phyloP scores from a whole-genome alignment of 2,113 vertebrate genomes.

The Tragelaphus buxtoni region DNA sequence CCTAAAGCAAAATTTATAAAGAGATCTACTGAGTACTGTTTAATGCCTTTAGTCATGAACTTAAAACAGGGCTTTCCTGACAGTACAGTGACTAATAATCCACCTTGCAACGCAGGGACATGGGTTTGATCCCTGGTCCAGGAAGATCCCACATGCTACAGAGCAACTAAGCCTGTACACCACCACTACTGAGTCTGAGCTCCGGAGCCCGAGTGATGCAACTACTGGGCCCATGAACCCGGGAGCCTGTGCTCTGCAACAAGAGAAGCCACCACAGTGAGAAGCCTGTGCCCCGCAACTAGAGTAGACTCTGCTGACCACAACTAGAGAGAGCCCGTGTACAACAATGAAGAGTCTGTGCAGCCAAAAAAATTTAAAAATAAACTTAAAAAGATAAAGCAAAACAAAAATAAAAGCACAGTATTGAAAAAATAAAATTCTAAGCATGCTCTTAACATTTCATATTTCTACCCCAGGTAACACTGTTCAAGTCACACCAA shows the following conservation, averaged over 20 bases:
- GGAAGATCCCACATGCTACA: not conserved
- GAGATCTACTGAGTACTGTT: not conserved
- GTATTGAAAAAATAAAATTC: slow-evolving; percentile 26
- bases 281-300: not conserved
- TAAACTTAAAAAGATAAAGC: not conserved
- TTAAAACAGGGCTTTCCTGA: not conserved
- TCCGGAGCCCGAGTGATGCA: not conserved
- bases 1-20: slow-evolving; percentile 2
- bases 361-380: not conserved
- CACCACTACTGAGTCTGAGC: not conserved
- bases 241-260: not conserved
- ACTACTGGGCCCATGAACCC: not conserved
- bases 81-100: not conserved
- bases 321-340: not conserved
- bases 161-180: not conserved
- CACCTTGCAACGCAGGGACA: not conserved
- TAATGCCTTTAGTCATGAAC: not conserved
- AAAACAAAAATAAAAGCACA: not conserved
- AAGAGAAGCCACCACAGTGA: not conserved
- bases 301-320: not conserved
- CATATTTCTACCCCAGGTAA: not conserved
- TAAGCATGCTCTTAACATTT: slow-evolving; percentile 27
- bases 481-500: not conserved
- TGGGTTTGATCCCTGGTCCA: not conserved
- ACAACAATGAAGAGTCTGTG: not conserved